phyloP scores from a whole-genome alignment of 53 echinoderm and acorn worm species.

The Astropecten irregularis region DNA sequence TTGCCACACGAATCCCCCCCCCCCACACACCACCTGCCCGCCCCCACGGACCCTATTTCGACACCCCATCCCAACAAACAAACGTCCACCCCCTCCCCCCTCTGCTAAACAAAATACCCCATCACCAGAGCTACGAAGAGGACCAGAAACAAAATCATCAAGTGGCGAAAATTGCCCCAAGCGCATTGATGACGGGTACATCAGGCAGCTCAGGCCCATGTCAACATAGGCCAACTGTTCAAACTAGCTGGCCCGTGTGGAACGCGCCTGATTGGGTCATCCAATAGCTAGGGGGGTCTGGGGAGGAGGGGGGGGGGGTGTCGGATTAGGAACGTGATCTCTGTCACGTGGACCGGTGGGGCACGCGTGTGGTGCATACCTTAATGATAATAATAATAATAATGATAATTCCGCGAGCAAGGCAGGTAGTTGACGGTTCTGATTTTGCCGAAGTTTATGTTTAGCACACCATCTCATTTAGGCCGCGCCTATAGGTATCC shows the following conservation, averaged over 20 bases:
- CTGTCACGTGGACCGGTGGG: not conserved
- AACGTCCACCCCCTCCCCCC: no score
- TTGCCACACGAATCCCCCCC: no score
- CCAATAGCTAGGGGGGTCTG: not conserved
- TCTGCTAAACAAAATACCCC: no score
- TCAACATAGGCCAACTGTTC: slow-evolving; percentile 50
- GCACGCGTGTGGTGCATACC: not conserved
- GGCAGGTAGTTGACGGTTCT: not conserved
- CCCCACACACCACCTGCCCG: not conserved
- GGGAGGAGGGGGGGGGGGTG: not conserved
- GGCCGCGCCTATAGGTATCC: not conserved
- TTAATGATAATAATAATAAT: not conserved
- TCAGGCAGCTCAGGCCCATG: no score
- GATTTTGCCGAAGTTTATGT: not conserved
- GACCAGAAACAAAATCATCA: no score
- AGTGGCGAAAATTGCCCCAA: no score
- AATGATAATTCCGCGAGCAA: not conserved
- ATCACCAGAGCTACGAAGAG: no score
- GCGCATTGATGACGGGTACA: no score
- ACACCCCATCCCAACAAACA: not conserved
- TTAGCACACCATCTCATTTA: not conserved
- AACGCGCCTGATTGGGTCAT: not conserved
- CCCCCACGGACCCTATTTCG: not conserved
- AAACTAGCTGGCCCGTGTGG: slow-evolving; percentile 32
- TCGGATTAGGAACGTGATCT: not conserved